These are phyloP conservation scores for Andrena flavipes DNA, from an alignment of 2,888 invertebrate genomes.

Conservation along the genomic window DNA sequence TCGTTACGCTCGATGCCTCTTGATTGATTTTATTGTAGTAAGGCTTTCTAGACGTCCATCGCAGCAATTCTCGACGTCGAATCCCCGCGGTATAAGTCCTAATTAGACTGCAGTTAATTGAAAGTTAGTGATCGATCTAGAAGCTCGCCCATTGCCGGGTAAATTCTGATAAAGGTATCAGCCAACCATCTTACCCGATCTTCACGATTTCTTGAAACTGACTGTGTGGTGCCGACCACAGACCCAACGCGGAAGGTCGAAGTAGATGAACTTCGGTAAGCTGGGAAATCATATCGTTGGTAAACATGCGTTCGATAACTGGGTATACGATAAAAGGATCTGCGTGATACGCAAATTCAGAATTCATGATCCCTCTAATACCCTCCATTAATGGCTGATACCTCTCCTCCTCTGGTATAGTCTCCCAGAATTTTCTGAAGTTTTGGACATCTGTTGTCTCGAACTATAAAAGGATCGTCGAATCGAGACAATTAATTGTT, in stretches of 20 bases:
- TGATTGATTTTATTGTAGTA: conserved; percentile 71
- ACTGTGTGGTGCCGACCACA: conserved; percentile 68
- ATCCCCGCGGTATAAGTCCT: conserved; percentile 75
- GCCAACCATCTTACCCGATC: conserved; percentile 71
- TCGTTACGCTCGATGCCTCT: conserved; percentile 74
- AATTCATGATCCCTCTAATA: conserved; percentile 65
- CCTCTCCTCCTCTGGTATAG: conserved; percentile 47
- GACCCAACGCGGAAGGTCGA: conserved; percentile 53
- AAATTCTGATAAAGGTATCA: background rate
- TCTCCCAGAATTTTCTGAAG: conserved; percentile 52
- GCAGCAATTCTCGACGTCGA: conserved; percentile 70
- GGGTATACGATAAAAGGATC: conserved; percentile 76
- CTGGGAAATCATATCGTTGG: conserved; percentile 77
- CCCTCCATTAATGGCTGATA: conserved; percentile 68
- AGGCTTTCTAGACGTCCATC: conserved; percentile 75
- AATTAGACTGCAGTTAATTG: conserved; percentile 66
- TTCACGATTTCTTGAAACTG: conserved; percentile 77
- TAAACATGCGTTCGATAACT: conserved; percentile 73
- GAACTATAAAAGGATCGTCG: conserved; percentile 27
- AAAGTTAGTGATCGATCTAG: background rate
- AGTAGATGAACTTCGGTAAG: conserved; percentile 78
- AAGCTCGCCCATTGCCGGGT: background rate
- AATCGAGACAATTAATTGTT: background rate
- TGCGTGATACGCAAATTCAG: conserved; percentile 77
- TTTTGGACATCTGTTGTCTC: conserved; percentile 39